Evolutionary conservation across 2,113 vertebrate genomes (phyloP), one percentile per base, ranked within the genome.

Genomic region (Cynoglossus semilaevis): DNA sequence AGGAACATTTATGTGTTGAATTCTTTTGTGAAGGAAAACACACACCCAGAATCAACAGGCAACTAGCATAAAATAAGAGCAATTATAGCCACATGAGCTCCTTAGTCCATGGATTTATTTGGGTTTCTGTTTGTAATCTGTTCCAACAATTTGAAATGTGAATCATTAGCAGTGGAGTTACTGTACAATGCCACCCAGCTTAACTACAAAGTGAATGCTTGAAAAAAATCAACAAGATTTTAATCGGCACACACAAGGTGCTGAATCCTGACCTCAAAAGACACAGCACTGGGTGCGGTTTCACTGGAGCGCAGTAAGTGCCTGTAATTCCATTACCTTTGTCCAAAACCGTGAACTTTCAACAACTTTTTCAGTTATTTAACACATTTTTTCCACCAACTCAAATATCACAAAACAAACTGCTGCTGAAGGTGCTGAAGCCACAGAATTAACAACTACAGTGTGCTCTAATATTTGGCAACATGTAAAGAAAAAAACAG

Each of bases 161-260:
- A 59, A 60, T 66, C 81, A 81, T 79, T 85, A 82, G 57, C 58
- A 70, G 48, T 12, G 19, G 46, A 57, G 18, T 34, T 42, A 62
- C 17, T 45, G 41, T 18, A 42, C 50, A 66, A 69, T 51, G 40
- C 38, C 51, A 73, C 42, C 38, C 42, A 67, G 62, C 14, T 58
- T 50, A 67, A 48, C 7, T 37, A 46, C 9, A 15, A 51, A 56
- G 43, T 9, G 52, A 54, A n/a, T 5, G 1, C 42, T 66, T 15
- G 2, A 15, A 48, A 47, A 46, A 62, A 44, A 44, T 46, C 14
- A 57, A 62, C 29, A 44, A 69, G 44, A 57, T 61, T 67, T 58
- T 63, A 22, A 35, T 35, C 67, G 15, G 35, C 48, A 59, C 49
- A 12, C 19, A 22, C 34, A 52, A n/a, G 16, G 7, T 1, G 51